Conservation (phyloP, 2,797 vertebrate genomes). For the Pseudopleuronectes americanus region DNA sequence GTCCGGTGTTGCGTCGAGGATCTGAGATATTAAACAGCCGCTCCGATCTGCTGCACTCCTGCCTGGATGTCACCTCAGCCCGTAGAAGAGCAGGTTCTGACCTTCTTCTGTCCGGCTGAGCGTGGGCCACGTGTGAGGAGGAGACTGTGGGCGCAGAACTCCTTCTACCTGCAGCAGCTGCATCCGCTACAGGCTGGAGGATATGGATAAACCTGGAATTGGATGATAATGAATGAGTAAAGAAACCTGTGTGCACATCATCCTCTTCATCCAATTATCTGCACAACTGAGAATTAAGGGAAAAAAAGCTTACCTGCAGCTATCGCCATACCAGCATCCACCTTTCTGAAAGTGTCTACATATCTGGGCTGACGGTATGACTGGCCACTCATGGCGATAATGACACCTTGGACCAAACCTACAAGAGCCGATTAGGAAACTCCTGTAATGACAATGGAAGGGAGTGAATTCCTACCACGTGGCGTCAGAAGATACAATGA, state of each 20-base stretch:
- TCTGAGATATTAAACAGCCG: slow-evolving; percentile 1
- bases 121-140: slow-evolving; percentile 30
- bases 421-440: slow-evolving; percentile 82
- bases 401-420: slow-evolving; percentile 79
- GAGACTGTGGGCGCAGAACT: slow-evolving; percentile 62
- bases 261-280: no score
- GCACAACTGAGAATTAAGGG: not conserved
- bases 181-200: slow-evolving; percentile 32
- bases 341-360: slow-evolving; percentile 90
- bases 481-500: not conserved
- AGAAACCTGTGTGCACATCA: not conserved
- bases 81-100: slow-evolving; percentile 72
- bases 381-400: slow-evolving; percentile 80
- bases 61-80: slow-evolving; percentile 26
- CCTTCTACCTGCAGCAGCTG: slow-evolving; percentile 38
- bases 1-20: slow-evolving; percentile 25
- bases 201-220: slow-evolving; percentile 84
- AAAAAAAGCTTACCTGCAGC: slow-evolving; percentile 83
- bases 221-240: not conserved
- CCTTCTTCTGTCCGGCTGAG: slow-evolving; percentile 46
- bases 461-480: not conserved
- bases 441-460: slow-evolving; percentile 67
- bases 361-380: slow-evolving; percentile 65
- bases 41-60: slow-evolving; percentile 16
- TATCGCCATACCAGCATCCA: slow-evolving; percentile 86